Base-by-base conservation (phyloP, 2,888 invertebrate species). In the Pyralis farinalis region DNA sequence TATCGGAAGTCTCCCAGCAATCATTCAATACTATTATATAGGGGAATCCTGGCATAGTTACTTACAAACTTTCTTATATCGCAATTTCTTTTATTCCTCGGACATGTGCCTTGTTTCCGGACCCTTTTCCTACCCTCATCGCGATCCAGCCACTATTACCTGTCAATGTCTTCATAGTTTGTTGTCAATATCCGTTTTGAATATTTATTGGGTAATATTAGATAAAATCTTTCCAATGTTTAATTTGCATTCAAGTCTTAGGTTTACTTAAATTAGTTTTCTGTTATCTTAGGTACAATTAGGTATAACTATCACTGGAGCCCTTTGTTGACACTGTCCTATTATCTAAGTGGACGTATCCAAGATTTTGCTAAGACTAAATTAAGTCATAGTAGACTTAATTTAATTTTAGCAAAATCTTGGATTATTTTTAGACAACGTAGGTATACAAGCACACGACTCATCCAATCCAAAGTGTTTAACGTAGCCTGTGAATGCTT, bases 141-240 rank as follows among this genome's bases (percentile, higher is more conserved):
- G 62, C 53, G 55, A 63, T 51, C 55, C 51, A 53, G 58, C 59
- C 59, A 68, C 73, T 77, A 73, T 82, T 76, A 72, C 71, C 72
- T 80, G 78, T 77, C 81, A 79, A 79, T 80, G 58, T 77, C 73
- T 78, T 81, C 65, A 80, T 79, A 72, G 65, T 74, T 72, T 72
- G 58, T 63, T 67, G 63, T 70, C 60, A 63, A 61, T 73, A 61
- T 58, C 46, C 46, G 52, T 54, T 62, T 50, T 62, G 53, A 68
- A 71, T 66, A 66, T 65, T 67, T 63, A 61, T 58, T 51, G 53
- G 30, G 43, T 31, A 5, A 12, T 33, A 27, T n/a, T 20, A 16
- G 2, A 33, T 8, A 34, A 27, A 33, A 16, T 3, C 8, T 11
- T 37, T 30, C 5, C 28, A 5, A 30, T 10, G 29, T 21, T n/a